Conservation (phyloP, 2,888 invertebrate genomes). For the Drosophila neutralis region DNA sequence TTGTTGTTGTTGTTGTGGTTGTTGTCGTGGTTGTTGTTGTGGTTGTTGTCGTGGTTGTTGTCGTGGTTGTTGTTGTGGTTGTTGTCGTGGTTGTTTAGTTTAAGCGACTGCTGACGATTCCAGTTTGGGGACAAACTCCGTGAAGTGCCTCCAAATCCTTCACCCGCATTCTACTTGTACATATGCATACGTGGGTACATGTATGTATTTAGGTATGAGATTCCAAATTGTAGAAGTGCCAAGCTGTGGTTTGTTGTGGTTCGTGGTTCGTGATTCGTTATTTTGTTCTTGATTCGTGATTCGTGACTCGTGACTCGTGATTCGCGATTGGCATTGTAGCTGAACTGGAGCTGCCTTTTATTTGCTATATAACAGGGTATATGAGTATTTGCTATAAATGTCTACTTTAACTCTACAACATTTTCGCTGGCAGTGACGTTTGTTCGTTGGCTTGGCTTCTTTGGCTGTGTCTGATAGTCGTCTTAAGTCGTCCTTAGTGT, state of each 20-base stretch:
- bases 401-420: conserved; percentile 32
- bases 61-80: not conserved
- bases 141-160: conserved; percentile 26
- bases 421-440: conserved; percentile 66
- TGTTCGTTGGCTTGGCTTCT: conserved; percentile 66
- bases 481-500: conserved; percentile 28
- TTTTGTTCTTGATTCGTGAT: not conserved
- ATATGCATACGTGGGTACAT: not conserved
- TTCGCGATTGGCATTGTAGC: conserved; percentile 44
- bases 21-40: not conserved
- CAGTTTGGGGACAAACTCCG: conserved; percentile 14
- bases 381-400: conserved; percentile 21
- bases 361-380: conserved; percentile 6
- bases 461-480: conserved; percentile 48
- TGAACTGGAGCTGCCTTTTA: conserved; percentile 11
- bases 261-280: conserved; percentile 1
- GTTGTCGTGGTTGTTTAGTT: conserved; percentile 4
- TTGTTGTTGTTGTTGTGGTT: not conserved
- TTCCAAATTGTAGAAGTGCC: conserved; percentile 14
- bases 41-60: not conserved
- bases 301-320: conserved; percentile 13
- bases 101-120: conserved; percentile 25
- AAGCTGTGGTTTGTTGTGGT: conserved; percentile 6
- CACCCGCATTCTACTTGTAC: conserved; percentile 6
- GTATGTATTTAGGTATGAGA: not conserved